A percentile compares a stretch with the other conserved stretches of the same genome.
Evolutionary conservation across 2,113 vertebrate species (phyloP).

Genomic region (Chamaea fasciata): DNA sequence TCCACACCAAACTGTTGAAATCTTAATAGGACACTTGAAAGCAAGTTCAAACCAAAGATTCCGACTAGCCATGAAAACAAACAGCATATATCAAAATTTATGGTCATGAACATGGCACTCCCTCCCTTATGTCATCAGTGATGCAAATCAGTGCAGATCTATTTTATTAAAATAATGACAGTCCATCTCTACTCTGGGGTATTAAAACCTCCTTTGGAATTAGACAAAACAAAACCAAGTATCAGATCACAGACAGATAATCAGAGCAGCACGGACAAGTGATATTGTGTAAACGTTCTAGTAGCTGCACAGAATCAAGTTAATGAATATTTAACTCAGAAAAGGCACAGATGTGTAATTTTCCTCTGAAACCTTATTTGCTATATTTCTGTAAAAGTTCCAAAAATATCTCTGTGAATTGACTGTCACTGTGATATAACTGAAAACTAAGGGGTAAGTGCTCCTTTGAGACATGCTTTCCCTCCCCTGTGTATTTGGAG

Average conservation of each 20-base stretch:
- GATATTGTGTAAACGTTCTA: not conserved
- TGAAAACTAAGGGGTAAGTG: not conserved
- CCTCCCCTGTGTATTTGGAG: not conserved
- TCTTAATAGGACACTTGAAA: not conserved
- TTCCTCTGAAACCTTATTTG: not conserved
- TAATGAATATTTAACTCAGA: not conserved
- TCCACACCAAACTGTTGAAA: not conserved
- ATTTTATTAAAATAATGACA: not conserved
- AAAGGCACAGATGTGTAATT: not conserved
- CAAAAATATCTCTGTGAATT: constrained; percentile 9
- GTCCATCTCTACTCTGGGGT: not conserved
- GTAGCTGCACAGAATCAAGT: not conserved
- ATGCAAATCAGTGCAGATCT: not conserved
- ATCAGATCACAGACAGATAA: not conserved
- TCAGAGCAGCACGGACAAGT: not conserved
- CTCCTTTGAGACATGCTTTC: not conserved
- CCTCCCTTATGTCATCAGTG: not conserved
- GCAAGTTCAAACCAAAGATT: not conserved
- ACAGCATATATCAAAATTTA: not conserved
- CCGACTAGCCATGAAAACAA: not conserved
- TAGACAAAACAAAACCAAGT: not conserved
- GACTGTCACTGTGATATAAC: not conserved
- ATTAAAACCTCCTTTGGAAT: not conserved
- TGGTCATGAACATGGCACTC: not conserved
- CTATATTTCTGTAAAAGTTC: not conserved